A percentile compares a stretch with the other conserved stretches of the same genome.
These are phyloP conservation scores for Synergus umbraculus DNA, from an alignment of 2,888 invertebrate genomes.

Conservation along the genomic window DNA sequence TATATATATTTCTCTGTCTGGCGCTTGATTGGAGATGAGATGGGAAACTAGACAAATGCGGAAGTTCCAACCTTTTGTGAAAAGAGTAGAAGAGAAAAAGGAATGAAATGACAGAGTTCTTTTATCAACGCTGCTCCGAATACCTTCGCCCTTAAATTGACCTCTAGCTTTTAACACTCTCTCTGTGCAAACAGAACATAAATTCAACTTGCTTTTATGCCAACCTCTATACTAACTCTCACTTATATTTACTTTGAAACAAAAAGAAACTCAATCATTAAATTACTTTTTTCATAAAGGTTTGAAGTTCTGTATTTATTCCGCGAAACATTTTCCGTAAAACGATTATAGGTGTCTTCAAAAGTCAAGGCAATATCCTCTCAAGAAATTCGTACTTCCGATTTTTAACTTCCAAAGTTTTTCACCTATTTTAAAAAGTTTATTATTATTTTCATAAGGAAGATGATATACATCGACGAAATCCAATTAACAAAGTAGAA, in stretches of 20 bases:
- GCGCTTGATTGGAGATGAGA: constrained; percentile 52
- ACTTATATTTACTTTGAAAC: neutral
- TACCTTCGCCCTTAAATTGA: neutral
- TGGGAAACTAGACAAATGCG: constrained; percentile 52
- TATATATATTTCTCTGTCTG: constrained; percentile 50
- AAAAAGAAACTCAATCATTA: neutral
- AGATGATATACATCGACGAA: neutral
- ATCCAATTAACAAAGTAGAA: neutral
- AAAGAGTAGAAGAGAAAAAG: constrained; percentile 40
- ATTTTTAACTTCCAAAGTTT: neutral
- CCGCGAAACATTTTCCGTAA: neutral
- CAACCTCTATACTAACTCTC: neutral
- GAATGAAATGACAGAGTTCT: constrained; percentile 48
- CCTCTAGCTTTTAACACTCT: constrained; percentile 8
- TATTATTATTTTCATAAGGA: neutral
- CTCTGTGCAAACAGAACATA: neutral
- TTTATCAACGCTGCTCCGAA: constrained; percentile 42
- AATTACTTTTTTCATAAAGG: neutral
- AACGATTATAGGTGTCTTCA: neutral
- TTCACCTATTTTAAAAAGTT: neutral
- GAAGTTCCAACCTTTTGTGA: constrained; percentile 47
- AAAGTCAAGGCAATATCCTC: neutral
- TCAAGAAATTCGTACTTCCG: neutral
- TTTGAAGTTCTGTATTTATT: neutral
- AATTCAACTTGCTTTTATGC: constrained; percentile 17